A percentile compares a stretch with the other conserved stretches of the same genome.
Conservation (phyloP, 1,140 invertebrate species). For the Drosophila kanapiae region DNA sequence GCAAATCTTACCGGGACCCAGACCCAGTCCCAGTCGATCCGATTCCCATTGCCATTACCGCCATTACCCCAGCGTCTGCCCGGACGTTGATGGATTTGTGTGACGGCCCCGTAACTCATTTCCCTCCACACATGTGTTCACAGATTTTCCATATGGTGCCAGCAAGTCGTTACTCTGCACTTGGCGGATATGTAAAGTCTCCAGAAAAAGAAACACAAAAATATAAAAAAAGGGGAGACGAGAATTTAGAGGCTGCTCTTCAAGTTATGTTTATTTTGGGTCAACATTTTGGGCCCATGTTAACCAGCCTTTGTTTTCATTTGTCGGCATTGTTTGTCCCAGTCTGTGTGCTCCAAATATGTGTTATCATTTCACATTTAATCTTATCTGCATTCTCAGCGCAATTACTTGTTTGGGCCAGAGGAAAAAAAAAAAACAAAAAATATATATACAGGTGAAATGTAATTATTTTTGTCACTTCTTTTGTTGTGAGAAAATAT, state of each 20-base stretch:
- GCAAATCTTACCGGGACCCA: conserved; percentile 36
- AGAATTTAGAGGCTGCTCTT: conserved; percentile 21
- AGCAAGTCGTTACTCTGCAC: conserved; percentile 55
- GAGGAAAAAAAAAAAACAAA: conserved; percentile 14
- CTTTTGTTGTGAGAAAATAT: conserved; percentile 20
- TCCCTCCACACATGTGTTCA: conserved; percentile 59
- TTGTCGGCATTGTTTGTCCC: conserved; percentile 5
- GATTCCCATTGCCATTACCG: conserved; percentile 33
- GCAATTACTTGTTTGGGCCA: conserved; percentile 46
- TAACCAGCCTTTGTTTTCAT: conserved; percentile 41
- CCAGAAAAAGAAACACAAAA: too few species aligned
- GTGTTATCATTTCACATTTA: conserved; percentile 63
- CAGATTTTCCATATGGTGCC: conserved; percentile 71
- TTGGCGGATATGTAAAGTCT: conserved; percentile 29
- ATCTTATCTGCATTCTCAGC: conserved; percentile 61
- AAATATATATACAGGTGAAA: conserved; percentile 13
- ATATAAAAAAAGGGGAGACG: not conserved
- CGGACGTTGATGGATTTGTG: conserved; percentile 58
- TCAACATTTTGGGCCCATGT: conserved; percentile 33
- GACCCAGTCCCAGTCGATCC: conserved; percentile 4
- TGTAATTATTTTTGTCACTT: conserved; percentile 29
- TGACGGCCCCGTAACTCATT: conserved; percentile 41
- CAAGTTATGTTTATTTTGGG: conserved; percentile 22
- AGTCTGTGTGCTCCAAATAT: conserved; percentile 19
- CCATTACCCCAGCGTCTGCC: conserved; percentile 10